These are phyloP conservation scores for Syrphus vitripennis DNA, from an alignment of 2,888 invertebrate genomes.

Conservation along the genomic window DNA sequence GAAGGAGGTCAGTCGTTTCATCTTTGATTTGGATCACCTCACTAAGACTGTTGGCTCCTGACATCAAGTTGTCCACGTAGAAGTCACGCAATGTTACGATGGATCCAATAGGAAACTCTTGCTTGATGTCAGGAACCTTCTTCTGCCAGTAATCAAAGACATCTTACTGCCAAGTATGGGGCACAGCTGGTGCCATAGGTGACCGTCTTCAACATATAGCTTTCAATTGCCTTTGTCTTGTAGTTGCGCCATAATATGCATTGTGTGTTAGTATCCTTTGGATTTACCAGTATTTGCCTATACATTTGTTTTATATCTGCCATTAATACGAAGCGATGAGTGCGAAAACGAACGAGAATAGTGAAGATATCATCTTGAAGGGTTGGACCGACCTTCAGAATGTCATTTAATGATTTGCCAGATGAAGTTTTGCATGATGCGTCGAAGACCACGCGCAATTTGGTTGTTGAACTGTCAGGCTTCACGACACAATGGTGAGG, in stretches of 20 bases:
- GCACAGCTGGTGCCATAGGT: constrained; percentile 10
- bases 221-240: constrained; percentile 22
- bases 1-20: too few relatives aligned
- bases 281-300: constrained; percentile 17
- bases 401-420: constrained; percentile 17
- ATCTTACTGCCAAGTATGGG: constrained; percentile 20
- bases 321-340: constrained; percentile 4
- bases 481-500: constrained; percentile 23
- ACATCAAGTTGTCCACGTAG: constrained; percentile 52
- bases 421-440: neutral
- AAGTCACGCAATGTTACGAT: constrained; percentile 12
- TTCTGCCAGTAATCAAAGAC: constrained; percentile 17
- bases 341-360: constrained; percentile 9
- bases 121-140: neutral
- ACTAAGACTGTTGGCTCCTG: constrained; percentile 45
- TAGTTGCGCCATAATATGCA: neutral
- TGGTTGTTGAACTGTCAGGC: constrained; percentile 9
- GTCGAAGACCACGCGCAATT: neutral
- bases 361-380: constrained; percentile 31
- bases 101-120: constrained; percentile 16
- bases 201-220: constrained; percentile 36
- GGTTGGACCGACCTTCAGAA: constrained; percentile 18
- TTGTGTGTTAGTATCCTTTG: too few relatives aligned
- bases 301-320: constrained; percentile 22
- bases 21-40: too few relatives aligned